phyloP scores from a whole-genome alignment of 2,888 invertebrate species.

The Sialis lutaria region DNA sequence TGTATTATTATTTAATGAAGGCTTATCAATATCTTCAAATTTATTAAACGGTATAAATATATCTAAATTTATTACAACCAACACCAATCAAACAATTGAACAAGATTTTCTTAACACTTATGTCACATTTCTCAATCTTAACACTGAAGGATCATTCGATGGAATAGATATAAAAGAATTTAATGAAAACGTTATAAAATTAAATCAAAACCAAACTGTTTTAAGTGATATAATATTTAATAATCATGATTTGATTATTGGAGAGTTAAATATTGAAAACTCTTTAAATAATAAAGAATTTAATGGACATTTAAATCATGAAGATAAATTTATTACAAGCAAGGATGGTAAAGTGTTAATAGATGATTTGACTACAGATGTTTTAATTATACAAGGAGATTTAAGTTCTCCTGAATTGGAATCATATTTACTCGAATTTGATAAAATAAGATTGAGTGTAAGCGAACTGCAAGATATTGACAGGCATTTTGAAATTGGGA shows the following conservation, averaged over 20 bases:
- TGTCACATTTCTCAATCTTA: constrained; percentile 27
- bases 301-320: neutral
- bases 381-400: constrained; percentile 20
- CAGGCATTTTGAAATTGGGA: constrained; percentile 19
- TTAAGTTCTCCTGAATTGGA: constrained; percentile 21
- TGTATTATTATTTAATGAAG: constrained; percentile 20
- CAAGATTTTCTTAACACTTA: constrained; percentile 23
- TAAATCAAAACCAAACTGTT: constrained; percentile 23
- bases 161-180: constrained; percentile 26
- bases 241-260: constrained; percentile 14
- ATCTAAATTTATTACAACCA: constrained; percentile 27
- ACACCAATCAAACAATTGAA: constrained; percentile 28
- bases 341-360: constrained; percentile 10
- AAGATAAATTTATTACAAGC: no score
- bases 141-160: constrained; percentile 24
- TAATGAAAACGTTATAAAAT: constrained; percentile 22
- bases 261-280: constrained; percentile 20
- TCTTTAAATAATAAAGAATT: constrained; percentile 21
- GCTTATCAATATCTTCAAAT: constrained; percentile 24
- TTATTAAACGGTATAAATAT: constrained; percentile 27
- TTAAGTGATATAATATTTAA: constrained; percentile 23
- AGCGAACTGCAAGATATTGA: constrained; percentile 18
- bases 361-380: constrained; percentile 14
- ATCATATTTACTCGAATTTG: constrained; percentile 20
- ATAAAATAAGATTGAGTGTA: constrained; percentile 19